A percentile compares a stretch with the other conserved stretches of the same genome.
phyloP scores from a whole-genome alignment of 1,140 invertebrate genomes.

The Microplitis demolitor region DNA sequence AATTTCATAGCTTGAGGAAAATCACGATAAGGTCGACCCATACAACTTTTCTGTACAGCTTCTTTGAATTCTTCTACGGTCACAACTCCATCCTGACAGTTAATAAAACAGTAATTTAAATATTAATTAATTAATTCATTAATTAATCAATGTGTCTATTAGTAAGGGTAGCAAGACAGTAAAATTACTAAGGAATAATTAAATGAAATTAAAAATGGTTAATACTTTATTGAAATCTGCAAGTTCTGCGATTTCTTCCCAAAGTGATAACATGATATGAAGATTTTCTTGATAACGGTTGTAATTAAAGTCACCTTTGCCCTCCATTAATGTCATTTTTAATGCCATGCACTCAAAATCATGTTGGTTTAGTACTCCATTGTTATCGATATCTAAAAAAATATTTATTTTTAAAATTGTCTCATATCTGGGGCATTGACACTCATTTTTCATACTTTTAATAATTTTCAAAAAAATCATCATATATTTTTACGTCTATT shows the following conservation, averaged over 20 bases:
- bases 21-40: slow-evolving; percentile 77
- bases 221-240: slow-evolving; percentile 84
- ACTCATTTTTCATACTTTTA: too few relatives aligned
- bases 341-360: slow-evolving; percentile 83
- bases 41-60: slow-evolving; percentile 78
- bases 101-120: slow-evolving; percentile 5
- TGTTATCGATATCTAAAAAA: slow-evolving; percentile 77
- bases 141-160: neutral
- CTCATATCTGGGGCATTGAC: too few relatives aligned
- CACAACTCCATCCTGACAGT: slow-evolving; percentile 74
- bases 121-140: neutral
- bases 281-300: slow-evolving; percentile 75
- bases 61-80: slow-evolving; percentile 81
- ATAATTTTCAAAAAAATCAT: too few relatives aligned
- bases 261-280: slow-evolving; percentile 79
- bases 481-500: too few relatives aligned
- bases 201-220: neutral
- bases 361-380: slow-evolving; percentile 78
- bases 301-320: slow-evolving; percentile 77
- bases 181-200: neutral
- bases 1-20: slow-evolving; percentile 82
- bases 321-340: slow-evolving; percentile 78
- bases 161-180: too few relatives aligned
- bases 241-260: slow-evolving; percentile 82
- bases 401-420: slow-evolving; percentile 10